A percentile compares a stretch with the other conserved stretches of the same genome.
These are phyloP conservation scores for Litoditis marina DNA, from an alignment of 2,888 invertebrate species.

Conservation along the genomic window DNA sequence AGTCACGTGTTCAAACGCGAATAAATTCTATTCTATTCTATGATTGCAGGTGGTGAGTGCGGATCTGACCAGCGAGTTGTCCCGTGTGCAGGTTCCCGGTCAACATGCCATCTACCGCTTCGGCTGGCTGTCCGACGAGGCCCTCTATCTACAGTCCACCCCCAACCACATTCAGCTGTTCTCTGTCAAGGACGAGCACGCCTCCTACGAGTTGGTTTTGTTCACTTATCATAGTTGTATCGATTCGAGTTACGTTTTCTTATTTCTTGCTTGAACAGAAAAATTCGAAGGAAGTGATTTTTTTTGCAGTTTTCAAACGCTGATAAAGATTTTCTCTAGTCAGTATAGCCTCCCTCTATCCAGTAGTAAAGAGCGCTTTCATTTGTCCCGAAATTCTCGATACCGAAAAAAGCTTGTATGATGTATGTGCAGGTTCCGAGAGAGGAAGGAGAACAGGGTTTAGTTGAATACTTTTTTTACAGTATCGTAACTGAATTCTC, in stretches of 20 bases:
- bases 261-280: too few relatives aligned
- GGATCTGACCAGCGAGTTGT: slow-evolving; percentile 9
- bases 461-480: too few relatives aligned
- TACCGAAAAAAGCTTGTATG: too few relatives aligned
- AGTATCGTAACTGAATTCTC: too few relatives aligned
- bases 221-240: too few relatives aligned
- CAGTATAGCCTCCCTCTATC: too few relatives aligned
- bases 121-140: slow-evolving; percentile 14
- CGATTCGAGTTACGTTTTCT: too few relatives aligned
- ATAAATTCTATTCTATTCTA: not conserved
- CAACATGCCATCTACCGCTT: slow-evolving; percentile 9
- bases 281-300: too few relatives aligned
- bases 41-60: slow-evolving; percentile 8
- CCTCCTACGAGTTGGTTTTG: slow-evolving; percentile 10
- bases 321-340: too few relatives aligned
- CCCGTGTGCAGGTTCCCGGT: slow-evolving; percentile 2
- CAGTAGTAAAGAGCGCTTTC: not conserved
- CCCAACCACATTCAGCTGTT: slow-evolving; percentile 8
- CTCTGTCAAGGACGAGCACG: not conserved
- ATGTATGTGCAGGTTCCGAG: too few relatives aligned
- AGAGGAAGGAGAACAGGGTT: too few relatives aligned
- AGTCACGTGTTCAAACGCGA: too few relatives aligned
- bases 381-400: slow-evolving; percentile 74
- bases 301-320: not conserved
- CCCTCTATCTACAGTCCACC: slow-evolving; percentile 10